Conservation (phyloP, 2,113 vertebrate species). For the Craseonycteris thonglongyai region DNA sequence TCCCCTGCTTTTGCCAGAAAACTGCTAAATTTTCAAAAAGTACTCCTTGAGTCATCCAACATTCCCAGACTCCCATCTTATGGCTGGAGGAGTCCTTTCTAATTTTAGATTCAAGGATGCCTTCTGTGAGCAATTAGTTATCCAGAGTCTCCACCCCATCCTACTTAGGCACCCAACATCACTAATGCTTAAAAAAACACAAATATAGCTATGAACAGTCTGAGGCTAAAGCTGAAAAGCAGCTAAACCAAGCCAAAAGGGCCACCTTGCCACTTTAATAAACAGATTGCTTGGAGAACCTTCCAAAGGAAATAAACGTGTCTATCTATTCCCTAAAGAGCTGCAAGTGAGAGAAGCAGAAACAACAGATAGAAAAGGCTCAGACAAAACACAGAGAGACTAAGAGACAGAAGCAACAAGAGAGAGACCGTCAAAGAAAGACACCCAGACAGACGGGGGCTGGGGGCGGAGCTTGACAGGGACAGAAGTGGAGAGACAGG, state of each 20-base stretch:
- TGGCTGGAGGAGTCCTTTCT: constrained; percentile 73
- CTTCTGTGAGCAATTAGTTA: constrained; percentile 70
- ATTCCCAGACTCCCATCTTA: constrained; percentile 83
- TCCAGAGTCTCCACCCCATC: constrained; percentile 55
- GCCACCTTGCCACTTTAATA: not conserved
- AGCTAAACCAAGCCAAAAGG: not conserved
- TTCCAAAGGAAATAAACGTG: not conserved
- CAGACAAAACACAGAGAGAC: not conserved
- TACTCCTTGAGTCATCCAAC: constrained; percentile 77
- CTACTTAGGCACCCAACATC: constrained; percentile 41
- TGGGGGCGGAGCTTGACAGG: not conserved
- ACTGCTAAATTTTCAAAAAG: constrained; percentile 78
- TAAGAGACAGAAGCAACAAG: not conserved
- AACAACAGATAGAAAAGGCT: not conserved
- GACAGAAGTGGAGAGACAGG: not conserved
- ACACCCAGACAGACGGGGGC: not conserved
- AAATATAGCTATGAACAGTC: not conserved
- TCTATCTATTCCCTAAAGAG: not conserved
- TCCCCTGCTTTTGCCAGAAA: constrained; percentile 83
- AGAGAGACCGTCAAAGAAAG: not conserved
- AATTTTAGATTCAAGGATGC: constrained; percentile 79
- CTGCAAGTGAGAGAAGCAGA: not conserved
- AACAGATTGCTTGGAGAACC: not conserved
- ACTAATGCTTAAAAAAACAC: constrained; percentile 56
- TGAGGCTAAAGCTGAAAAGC: not conserved